Evolutionary conservation across 53 echinoderm and acorn worm species (phyloP), one percentile per base, ranked within the genome.

Genomic region (Mesocentrotus franciscanus): DNA sequence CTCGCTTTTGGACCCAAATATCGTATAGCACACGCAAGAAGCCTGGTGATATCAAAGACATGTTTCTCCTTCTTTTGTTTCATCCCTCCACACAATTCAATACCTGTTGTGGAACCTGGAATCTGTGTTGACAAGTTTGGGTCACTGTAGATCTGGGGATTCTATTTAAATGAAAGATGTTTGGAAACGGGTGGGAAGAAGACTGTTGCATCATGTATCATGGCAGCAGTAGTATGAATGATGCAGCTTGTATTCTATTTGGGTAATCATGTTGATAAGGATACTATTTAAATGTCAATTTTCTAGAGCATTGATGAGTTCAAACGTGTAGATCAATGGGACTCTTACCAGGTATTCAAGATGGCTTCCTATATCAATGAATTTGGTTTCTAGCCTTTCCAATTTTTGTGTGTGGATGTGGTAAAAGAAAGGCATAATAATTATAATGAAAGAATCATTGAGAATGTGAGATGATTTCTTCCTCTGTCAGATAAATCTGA

Each of bases 271-370:
- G 26, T 56, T 15, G 57, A 85, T 57, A 87, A 24, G 11, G 58
- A 87, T 87, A 87, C 56, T 26, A 27, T 58, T 87, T 27, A 87
- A 87, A 87, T 87, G 87, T 87, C 87, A 87, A 58, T 22, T 58
- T 87, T 56, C 27, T n/a, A 16, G 13, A 87, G 87, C 59, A 75
- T 29, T 10, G 55, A 87, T 58, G 24, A 87, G 24, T 87, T 57
- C 56, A 14, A 58, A 87, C 87, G n/a, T 27, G 56, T 42, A 57
- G 56, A 87, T 87, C 11, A 26, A 55, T 27, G 22, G 58, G 84
- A 20, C 49, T 42, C 78, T 27, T 14, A 84, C 27, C 84, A 84
- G 10, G 14, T 87, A 58, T 58, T 58, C 58, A 87, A 87, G 87
- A 56, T 58, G 57, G 59, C 58, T 58, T 58, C 5, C 10, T 39